A percentile compares a stretch with the other conserved stretches of the same genome.
These are phyloP conservation scores for Agonopterix heracliana DNA, from an alignment of 2,888 invertebrate genomes.

Conservation along the genomic window DNA sequence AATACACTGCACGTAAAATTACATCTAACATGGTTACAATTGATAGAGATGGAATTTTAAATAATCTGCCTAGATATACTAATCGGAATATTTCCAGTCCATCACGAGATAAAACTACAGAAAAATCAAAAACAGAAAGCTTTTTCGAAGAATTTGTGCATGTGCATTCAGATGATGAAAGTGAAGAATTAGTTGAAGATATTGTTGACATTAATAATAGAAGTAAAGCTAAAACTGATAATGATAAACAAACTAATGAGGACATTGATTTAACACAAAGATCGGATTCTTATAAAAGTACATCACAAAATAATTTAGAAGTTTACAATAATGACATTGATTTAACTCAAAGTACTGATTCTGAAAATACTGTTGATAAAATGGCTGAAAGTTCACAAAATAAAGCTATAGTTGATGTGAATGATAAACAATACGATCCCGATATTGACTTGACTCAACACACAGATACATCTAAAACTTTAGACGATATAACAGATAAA, in stretches of 20 bases:
- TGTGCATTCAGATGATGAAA: conserved; percentile 30
- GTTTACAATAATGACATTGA: no score
- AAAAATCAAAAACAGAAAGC: conserved; percentile 18
- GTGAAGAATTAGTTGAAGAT: background rate
- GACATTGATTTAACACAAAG: conserved; percentile 51
- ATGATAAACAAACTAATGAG: background rate
- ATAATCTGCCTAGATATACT: no score
- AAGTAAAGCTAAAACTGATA: background rate
- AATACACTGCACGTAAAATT: no score
- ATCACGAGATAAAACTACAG: background rate
- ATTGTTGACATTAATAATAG: conserved; percentile 1
- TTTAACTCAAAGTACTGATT: no score
- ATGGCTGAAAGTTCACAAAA: no score
- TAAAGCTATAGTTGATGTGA: background rate
- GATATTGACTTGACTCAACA: conserved; percentile 51
- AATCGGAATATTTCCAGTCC: no score
- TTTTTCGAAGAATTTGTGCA: conserved; percentile 40
- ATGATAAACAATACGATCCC: background rate
- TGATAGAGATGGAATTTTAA: no score
- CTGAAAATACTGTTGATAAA: background rate
- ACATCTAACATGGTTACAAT: no score
- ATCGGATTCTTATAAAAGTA: conserved; percentile 24
- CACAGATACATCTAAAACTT: conserved; percentile 24
- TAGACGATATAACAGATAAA: conserved; percentile 3
- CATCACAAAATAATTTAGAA: no score